Conservation (phyloP, 2,113 vertebrate genomes). For the Dipodomys stephensi region DNA sequence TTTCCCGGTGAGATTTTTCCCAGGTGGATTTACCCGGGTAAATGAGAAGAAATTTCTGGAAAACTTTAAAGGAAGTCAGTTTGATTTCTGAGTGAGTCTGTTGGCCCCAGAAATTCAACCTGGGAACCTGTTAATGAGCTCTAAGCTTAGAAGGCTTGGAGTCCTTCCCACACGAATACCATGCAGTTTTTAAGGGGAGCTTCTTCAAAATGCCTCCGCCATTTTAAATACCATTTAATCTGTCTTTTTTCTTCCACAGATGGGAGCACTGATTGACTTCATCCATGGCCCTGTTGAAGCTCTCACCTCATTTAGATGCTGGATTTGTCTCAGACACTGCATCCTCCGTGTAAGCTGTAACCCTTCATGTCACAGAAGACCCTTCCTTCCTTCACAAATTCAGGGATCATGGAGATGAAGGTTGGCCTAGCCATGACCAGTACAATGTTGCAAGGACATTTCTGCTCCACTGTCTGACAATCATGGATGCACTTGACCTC, state of each 20-base stretch:
- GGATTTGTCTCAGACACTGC: not conserved
- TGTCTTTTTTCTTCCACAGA: accelerated
- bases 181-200: not conserved
- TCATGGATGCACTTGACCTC: not conserved
- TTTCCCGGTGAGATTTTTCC: not conserved
- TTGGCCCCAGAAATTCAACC: not conserved
- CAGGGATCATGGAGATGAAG: not conserved
- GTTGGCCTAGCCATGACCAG: too few relatives aligned
- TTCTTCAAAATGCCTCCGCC: too few relatives aligned
- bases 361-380: accelerated
- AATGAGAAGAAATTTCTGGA: not conserved
- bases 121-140: not conserved
- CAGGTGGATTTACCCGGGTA: not conserved
- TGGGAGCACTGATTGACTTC: not conserved
- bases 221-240: not conserved
- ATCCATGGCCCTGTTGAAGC: not conserved
- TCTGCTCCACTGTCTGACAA: not conserved
- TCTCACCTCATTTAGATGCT: not conserved
- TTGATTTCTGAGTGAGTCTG: not conserved
- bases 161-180: not conserved
- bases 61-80: not conserved
- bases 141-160: not conserved
- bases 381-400: too few relatives aligned
- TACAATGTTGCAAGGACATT: accelerated
- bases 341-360: too few relatives aligned